Conservation (phyloP, 2,797 vertebrate genomes). For the Decapterus maruadsi region DNA sequence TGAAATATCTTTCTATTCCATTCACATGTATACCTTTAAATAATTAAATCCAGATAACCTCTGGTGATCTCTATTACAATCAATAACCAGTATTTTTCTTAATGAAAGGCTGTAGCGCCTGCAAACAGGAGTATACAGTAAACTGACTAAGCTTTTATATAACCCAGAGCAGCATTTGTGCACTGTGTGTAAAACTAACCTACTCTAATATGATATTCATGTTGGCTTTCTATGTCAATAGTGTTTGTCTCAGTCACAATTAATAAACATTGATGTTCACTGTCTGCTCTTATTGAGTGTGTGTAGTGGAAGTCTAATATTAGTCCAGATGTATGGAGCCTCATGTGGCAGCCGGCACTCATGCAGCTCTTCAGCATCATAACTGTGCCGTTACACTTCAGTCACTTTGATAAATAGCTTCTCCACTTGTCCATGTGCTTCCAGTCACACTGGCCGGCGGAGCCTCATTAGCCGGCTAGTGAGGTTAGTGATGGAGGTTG, state of each 20-base stretch:
- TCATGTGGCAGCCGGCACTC: conserved; percentile 14
- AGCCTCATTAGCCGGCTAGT: conserved; percentile 71
- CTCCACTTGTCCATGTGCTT: conserved; percentile 51
- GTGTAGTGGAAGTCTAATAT: not conserved
- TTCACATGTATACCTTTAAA: not conserved
- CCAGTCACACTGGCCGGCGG: conserved; percentile 43
- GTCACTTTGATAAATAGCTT: conserved; percentile 62
- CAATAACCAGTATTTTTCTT: conserved; percentile 19
- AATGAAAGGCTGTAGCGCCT: not conserved
- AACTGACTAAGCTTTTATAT: conserved; percentile 13
- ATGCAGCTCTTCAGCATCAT: conserved; percentile 41
- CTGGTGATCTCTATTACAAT: conserved; percentile 20
- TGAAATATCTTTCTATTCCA: not conserved
- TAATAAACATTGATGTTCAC: not conserved
- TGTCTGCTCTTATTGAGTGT: not conserved
- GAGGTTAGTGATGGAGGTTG: conserved; percentile 58
- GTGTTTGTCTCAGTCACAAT: not conserved
- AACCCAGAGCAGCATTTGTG: not conserved
- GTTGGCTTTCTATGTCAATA: not conserved
- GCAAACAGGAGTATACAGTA: not conserved
- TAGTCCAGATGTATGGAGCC: not conserved
- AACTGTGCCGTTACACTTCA: conserved; percentile 46
- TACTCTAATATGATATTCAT: not conserved
- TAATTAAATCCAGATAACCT: not conserved
- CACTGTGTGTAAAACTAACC: not conserved